These are phyloP conservation scores for Physocephala rufipes DNA, from an alignment of 2,888 invertebrate species.

Conservation along the genomic window DNA sequence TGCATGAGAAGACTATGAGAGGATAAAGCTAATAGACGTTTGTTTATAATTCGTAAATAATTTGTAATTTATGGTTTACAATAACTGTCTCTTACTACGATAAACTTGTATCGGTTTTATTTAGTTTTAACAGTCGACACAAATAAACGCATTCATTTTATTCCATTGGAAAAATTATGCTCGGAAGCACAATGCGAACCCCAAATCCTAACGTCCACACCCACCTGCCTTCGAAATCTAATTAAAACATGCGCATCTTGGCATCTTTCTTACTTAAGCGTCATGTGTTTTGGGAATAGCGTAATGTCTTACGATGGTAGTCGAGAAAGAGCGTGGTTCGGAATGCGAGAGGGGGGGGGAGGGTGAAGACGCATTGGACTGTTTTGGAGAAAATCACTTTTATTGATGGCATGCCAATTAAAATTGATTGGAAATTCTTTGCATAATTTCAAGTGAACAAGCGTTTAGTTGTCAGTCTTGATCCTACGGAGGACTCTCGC, in stretches of 20 bases:
- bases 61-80: too few species aligned
- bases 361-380: conserved; percentile 4
- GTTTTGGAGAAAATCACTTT: conserved; percentile 46
- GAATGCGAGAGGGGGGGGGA: too few species aligned
- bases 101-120: not conserved
- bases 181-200: conserved; percentile 15
- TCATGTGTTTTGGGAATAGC: not conserved
- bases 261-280: conserved; percentile 50
- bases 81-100: too few species aligned
- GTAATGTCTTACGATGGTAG: conserved; percentile 25
- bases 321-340: conserved; percentile 31
- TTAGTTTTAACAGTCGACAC: conserved; percentile 8
- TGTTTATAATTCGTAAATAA: too few species aligned
- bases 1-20: too few species aligned
- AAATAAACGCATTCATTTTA: conserved; percentile 8
- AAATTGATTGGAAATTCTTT: conserved; percentile 64
- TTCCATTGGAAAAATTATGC: not conserved
- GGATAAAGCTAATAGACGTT: too few species aligned
- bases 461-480: conserved; percentile 34
- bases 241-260: conserved; percentile 61
- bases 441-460: conserved; percentile 51
- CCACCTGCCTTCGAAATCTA: conserved; percentile 50
- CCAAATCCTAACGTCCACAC: not conserved
- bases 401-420: conserved; percentile 64
- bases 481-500: too few species aligned